phyloP scores from a whole-genome alignment of 1,140 invertebrate genomes.

The Leptonema lineaticorne region DNA sequence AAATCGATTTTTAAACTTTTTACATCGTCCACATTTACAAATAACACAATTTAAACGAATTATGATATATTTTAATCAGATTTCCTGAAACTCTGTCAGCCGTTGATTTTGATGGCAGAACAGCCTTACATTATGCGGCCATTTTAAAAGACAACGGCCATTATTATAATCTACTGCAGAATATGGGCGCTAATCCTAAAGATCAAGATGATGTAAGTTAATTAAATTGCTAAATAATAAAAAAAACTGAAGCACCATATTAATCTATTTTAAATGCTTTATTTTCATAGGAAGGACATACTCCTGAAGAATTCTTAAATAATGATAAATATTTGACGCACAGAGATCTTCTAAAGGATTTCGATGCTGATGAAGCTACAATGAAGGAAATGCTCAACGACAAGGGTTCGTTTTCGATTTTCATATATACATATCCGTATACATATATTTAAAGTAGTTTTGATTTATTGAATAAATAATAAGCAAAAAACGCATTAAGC shows the following conservation, averaged over 20 bases:
- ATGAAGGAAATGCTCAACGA: constrained; percentile 69
- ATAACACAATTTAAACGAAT: no score
- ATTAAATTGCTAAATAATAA: not conserved
- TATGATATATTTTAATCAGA: constrained; percentile 47
- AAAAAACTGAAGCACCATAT: not conserved
- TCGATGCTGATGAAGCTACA: constrained; percentile 65
- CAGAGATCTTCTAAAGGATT: constrained; percentile 66
- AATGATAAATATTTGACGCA: constrained; percentile 70
- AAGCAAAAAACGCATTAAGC: not conserved
- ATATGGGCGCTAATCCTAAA: constrained; percentile 81
- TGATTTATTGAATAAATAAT: not conserved
- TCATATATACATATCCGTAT: not conserved
- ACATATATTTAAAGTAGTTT: constrained; percentile 8
- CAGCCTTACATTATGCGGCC: constrained; percentile 89
- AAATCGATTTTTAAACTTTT: no score
- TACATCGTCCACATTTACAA: no score
- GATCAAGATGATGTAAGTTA: constrained; percentile 76
- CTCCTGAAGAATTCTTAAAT: constrained; percentile 73
- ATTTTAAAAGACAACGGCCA: constrained; percentile 83
- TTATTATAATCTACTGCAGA: constrained; percentile 82
- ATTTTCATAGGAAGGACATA: constrained; percentile 68
- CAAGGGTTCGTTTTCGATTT: no score
- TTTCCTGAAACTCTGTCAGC: constrained; percentile 83
- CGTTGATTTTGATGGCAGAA: constrained; percentile 77
- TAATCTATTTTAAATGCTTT: constrained; percentile 38